These are phyloP conservation scores for Menura novaehollandiae DNA, from an alignment of 2,113 vertebrate genomes.

Conservation along the genomic window DNA sequence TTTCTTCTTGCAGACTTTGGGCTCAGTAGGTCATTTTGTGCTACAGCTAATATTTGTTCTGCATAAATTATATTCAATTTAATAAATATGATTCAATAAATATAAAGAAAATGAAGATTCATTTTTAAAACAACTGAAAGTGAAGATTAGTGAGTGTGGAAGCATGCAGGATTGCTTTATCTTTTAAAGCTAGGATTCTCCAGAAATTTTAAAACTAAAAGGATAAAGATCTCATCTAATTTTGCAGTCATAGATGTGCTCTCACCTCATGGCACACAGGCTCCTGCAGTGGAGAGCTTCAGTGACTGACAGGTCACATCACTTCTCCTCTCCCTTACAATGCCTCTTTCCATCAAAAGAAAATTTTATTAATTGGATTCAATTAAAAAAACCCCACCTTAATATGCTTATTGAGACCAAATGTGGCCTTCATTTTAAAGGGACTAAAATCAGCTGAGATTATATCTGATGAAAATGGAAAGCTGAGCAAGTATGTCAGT, in stretches of 20 bases:
- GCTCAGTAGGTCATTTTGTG: neutral
- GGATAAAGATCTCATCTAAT: neutral
- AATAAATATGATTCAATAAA: neutral
- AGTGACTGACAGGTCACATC: neutral
- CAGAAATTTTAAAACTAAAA: neutral
- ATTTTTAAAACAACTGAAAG: neutral
- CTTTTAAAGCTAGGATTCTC: neutral
- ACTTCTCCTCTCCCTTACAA: neutral
- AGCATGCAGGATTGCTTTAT: neutral
- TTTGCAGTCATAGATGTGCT: neutral
- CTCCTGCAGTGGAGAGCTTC: neutral
- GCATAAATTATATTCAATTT: neutral
- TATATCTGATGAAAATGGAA: neutral
- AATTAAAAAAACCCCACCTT: neutral
- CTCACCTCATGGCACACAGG: neutral
- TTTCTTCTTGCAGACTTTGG: neutral
- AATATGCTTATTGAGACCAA: neutral
- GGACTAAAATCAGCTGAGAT: neutral
- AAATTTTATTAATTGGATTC: neutral
- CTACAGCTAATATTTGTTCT: neutral
- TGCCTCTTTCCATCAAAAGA: neutral
- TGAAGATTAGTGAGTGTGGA: neutral
- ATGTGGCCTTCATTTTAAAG: neutral
- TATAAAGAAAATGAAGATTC: neutral
- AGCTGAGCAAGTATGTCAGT: neutral